A percentile compares a stretch with the other conserved stretches of the same genome.
Conservation (phyloP, 1,140 invertebrate genomes). For the Platyscapa corneri region DNA sequence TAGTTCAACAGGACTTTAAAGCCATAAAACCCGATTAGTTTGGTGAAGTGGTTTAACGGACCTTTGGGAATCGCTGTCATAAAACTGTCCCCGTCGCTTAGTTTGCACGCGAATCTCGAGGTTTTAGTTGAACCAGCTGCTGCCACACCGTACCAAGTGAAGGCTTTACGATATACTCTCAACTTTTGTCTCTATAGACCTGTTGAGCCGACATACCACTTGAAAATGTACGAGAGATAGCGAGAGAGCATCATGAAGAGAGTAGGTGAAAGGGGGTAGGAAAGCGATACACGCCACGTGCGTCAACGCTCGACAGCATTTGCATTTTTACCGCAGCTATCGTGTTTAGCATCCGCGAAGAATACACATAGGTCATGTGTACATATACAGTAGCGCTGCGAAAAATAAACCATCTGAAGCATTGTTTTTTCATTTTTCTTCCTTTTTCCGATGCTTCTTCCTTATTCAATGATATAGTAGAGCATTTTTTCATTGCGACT, state of each 20-base stretch:
- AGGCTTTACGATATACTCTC: constrained; percentile 34
- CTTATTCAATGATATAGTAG: neutral
- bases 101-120: constrained; percentile 46
- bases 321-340: constrained; percentile 47
- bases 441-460: neutral
- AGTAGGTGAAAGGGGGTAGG: neutral
- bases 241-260: neutral
- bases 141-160: constrained; percentile 3
- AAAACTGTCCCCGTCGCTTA: constrained; percentile 49
- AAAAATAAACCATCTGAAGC: constrained; percentile 13
- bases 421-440: constrained; percentile 39
- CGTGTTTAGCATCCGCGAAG: constrained; percentile 46
- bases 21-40: constrained; percentile 51
- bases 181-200: constrained; percentile 50
- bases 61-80: constrained; percentile 47
- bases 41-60: constrained; percentile 45
- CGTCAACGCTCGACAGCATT: constrained; percentile 36
- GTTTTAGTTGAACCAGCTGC: constrained; percentile 23
- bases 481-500: constrained; percentile 28
- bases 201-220: constrained; percentile 33
- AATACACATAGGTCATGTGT: neutral
- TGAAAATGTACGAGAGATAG: neutral
- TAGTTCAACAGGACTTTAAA: constrained; percentile 49
- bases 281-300: constrained; percentile 19
- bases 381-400: neutral